Base-by-base conservation (phyloP, 2,888 invertebrate species). In the Proisotoma minuta region DNA sequence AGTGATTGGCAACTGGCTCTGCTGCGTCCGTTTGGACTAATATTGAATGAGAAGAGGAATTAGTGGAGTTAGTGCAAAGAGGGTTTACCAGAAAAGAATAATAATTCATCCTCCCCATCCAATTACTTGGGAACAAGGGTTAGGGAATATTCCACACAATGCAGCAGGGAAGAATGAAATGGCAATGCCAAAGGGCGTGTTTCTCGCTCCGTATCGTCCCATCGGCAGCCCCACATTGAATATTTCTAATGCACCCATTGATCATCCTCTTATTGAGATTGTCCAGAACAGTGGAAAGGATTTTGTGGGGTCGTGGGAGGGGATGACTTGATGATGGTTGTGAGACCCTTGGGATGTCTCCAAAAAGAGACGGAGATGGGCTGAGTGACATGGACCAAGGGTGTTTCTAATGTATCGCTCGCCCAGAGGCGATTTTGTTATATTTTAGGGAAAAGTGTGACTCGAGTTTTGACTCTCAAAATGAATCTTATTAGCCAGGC, bases 361-460 rank as follows among this genome's bases (percentile, higher is more conserved):
- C 39, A 24, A 15, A 20, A 28, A 39, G 34, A 34, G 56, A 56
- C 43, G 56, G 43, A 40, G 56, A 56, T 56, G 56, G 43, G 43
- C 56, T 56, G 56, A 40, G 43, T 56, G 56, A 56, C 56, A 56
- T 39, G 56, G 43, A 40, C 40, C 39, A 29, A 29, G 56, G 56
- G 56, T 56, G 56, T 56, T 56, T 40, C 56, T 56, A 43, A 56
- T 56, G 56, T 56, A 56, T 43, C n/a, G n/a, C 56, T 56, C 43
- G 56, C 43, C 56, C 56, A 56, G 39, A 56, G 56, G 56, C 56
- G 56, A 56, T 56, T 56, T n/a, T n/a, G n/a, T n/a, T n/a, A n/a
- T n/a, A n/a, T n/a, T n/a, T 56, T 56, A 24, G 43, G 54, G 43
- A 56, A 56, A 56, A 56, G 56, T 56, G 56, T 56, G 56, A 56